These are phyloP conservation scores for Tetropium fuscum DNA, from an alignment of 2,888 invertebrate species.

Conservation along the genomic window DNA sequence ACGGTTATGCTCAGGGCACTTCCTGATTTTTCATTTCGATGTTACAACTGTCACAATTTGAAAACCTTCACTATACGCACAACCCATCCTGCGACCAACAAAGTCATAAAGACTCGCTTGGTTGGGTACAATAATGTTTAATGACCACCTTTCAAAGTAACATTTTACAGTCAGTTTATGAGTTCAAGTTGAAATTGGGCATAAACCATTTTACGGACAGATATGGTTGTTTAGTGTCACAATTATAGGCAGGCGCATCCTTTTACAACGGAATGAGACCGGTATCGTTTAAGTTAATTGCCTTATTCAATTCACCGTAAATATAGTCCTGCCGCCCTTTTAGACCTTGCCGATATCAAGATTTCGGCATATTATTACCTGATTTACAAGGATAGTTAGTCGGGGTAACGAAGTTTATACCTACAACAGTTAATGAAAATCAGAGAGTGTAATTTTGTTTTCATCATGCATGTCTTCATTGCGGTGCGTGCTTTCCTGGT, in stretches of 20 bases:
- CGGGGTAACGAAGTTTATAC: too few relatives aligned
- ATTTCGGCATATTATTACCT: slow-evolving; percentile 18
- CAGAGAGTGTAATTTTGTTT: too few relatives aligned
- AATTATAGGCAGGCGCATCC: slow-evolving; percentile 34
- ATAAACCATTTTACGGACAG: slow-evolving; percentile 44
- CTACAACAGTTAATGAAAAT: too few relatives aligned
- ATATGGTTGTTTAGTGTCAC: slow-evolving; percentile 50
- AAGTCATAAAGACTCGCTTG: slow-evolving; percentile 37
- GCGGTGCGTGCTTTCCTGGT: too few relatives aligned
- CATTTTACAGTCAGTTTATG: slow-evolving; percentile 47
- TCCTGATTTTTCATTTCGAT: too few relatives aligned
- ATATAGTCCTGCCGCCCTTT: slow-evolving; percentile 22
- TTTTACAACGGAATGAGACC: slow-evolving; percentile 33
- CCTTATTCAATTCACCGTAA: slow-evolving; percentile 35
- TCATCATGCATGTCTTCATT: too few relatives aligned
- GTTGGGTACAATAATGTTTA: slow-evolving; percentile 48
- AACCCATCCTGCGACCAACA: slow-evolving; percentile 18
- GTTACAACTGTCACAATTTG: neutral
- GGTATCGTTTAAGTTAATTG: slow-evolving; percentile 38
- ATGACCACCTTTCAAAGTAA: slow-evolving; percentile 46
- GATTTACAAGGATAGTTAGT: too few relatives aligned
- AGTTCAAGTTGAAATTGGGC: slow-evolving; percentile 39
- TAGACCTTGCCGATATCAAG: slow-evolving; percentile 1
- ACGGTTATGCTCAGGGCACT: too few relatives aligned
- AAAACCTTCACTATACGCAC: neutral